phyloP scores from a whole-genome alignment of 30 jellyfish, hydroid and myxozoan species.

The Nemopilema nomurai region DNA sequence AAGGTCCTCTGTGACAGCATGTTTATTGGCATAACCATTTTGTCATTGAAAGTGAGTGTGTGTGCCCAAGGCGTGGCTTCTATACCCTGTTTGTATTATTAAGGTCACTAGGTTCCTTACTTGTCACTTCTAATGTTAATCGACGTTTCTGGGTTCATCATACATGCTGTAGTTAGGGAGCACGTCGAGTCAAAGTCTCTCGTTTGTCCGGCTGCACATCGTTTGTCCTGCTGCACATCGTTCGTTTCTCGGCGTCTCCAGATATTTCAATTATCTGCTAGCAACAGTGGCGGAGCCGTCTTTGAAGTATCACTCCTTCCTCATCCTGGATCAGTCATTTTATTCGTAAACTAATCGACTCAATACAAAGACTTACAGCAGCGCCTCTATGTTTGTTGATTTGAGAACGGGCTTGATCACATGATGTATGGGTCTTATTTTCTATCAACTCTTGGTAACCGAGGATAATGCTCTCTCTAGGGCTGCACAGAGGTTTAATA shows the following conservation, averaged over 20 bases:
- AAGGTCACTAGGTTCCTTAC: too few relatives aligned
- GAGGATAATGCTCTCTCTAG: conserved; percentile 27
- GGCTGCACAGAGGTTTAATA: conserved; percentile 92
- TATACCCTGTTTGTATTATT: too few relatives aligned
- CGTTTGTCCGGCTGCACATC: too few relatives aligned
- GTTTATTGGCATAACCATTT: too few relatives aligned
- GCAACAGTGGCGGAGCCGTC: neutral
- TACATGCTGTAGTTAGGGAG: too few relatives aligned
- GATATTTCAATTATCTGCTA: neutral
- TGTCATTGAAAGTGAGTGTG: too few relatives aligned
- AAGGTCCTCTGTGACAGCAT: too few relatives aligned
- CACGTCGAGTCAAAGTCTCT: too few relatives aligned
- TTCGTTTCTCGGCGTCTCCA: neutral
- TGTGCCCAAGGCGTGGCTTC: too few relatives aligned
- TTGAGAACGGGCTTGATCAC: neutral
- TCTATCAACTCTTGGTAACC: neutral
- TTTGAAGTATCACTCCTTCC: neutral
- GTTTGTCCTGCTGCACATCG: too few relatives aligned
- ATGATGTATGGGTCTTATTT: neutral
- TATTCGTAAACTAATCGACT: neutral
- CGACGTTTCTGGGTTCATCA: too few relatives aligned
- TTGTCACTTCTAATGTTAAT: too few relatives aligned
- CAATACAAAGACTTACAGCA: neutral
- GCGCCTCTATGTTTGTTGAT: neutral
- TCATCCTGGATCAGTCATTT: neutral